Conservation (phyloP, 2,797 vertebrate species). For the Xiphorhynchus erythropygius region DNA sequence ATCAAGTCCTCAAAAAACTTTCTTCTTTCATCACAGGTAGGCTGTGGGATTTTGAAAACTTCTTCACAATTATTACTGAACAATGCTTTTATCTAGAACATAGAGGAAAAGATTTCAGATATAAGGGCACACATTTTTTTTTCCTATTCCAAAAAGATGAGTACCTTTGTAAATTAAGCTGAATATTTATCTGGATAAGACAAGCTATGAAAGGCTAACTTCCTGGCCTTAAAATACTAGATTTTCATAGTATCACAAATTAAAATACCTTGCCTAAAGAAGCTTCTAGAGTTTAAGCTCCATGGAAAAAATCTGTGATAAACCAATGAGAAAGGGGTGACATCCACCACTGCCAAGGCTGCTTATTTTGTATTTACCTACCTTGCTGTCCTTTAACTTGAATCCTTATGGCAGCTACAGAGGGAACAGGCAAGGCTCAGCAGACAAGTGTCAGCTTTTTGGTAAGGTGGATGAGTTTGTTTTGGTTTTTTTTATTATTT, state of each 20-base stretch:
- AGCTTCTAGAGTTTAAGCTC: not conserved
- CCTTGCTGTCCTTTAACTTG: not conserved
- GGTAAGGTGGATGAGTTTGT: not conserved
- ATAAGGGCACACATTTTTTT: not conserved
- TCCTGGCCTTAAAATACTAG: not conserved
- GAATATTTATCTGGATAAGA: not conserved
- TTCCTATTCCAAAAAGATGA: not conserved
- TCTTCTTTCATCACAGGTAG: slow-evolving; percentile 80
- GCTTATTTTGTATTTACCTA: not conserved
- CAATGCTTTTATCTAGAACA: slow-evolving; percentile 85
- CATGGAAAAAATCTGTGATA: not conserved
- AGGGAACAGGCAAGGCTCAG: not conserved
- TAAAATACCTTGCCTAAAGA: not conserved
- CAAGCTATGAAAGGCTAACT: not conserved
- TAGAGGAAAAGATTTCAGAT: not conserved
- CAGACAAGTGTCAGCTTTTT: not conserved
- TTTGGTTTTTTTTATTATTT: not conserved
- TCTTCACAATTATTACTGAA: slow-evolving; percentile 86
- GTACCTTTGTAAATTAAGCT: not conserved
- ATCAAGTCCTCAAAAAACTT: slow-evolving; percentile 89
- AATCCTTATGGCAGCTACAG: not conserved
- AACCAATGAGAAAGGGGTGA: not conserved
- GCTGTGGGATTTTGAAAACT: slow-evolving; percentile 84
- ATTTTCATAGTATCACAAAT: not conserved
- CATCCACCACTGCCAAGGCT: not conserved